Base-by-base conservation (phyloP, 2,888 invertebrate genomes). In the Caenorhabditis sp. region DNA sequence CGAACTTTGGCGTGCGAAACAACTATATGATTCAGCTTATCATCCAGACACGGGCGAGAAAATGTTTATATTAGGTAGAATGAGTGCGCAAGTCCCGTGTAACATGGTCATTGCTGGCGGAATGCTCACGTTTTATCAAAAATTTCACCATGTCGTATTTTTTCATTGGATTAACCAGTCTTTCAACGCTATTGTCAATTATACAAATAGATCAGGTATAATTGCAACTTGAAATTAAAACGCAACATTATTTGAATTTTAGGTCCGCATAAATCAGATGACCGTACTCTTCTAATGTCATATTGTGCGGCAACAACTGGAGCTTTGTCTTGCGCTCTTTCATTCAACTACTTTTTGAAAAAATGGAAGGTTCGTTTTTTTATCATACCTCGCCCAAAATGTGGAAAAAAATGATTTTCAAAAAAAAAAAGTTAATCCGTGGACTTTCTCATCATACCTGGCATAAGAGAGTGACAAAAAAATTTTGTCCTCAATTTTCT, bases 41-140 rank as follows among this genome's bases (percentile, higher is more conserved):
- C 99, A 99, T 89, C 97, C 97, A 0, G 97, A 99, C 88, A 97
- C 97, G 0, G 95, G 95, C 1, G 96, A 97, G 88, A 95, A 95
- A 89, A 95, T 96, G 93, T 89, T 93, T 55, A 88, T 94, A 5
- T 90, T 96, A 66, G 97, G 99, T 0, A 91, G 99, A 55, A 99
- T 99, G 97, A 93, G 95, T 2, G 96, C 96, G 1, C 97, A 96
- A 89, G 79, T 80, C n/a, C 97, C 97, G 0, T 94, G 95, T 92
- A 99, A 99, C 89, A 97, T 95, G 90, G 88, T 93, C 63, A 95
- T 99, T 84, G 96, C 96, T 24, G 97, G 96, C 72, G 92, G 94
- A 83, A 97, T 99, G 97, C 92, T 99, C 90, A 92, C 95, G 17
- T 99, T 97, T 90, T 97, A 97, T 64, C 57, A 70, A 24, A 69